Evolutionary conservation across 1,140 invertebrate genomes (phyloP), one percentile per base, ranked within the genome.

Genomic region (Oreohelix idahoensis): DNA sequence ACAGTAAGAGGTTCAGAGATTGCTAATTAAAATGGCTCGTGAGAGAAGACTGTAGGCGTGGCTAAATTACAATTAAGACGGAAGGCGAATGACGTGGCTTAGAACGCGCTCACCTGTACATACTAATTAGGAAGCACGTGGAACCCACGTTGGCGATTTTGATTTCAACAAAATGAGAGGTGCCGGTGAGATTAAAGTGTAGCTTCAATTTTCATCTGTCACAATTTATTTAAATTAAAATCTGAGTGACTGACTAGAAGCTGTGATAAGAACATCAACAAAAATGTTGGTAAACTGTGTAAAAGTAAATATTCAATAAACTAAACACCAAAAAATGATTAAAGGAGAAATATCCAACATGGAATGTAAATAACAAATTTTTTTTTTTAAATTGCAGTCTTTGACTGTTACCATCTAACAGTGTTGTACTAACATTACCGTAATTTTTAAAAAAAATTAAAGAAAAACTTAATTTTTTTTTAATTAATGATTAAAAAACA

Each of bases 181-280:
- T n/a, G n/a, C n/a, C n/a, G n/a, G n/a, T n/a, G n/a, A n/a, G n/a
- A n/a, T n/a, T n/a, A n/a, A n/a, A n/a, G n/a, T n/a, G n/a, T n/a
- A n/a, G n/a, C n/a, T n/a, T n/a, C n/a, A n/a, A n/a, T n/a, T n/a
- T n/a, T n/a, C n/a, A n/a, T n/a, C n/a, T n/a, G n/a, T n/a, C n/a
- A n/a, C n/a, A n/a, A n/a, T n/a, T n/a, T n/a, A 66, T 66, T 29
- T 11, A 66, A 66, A 58, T 11, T 32, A 32, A 66, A 32, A 66
- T 58, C 26, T 58, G n/a, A 66, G 63, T 66, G 63, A 66, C n/a
- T 66, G 63, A 66, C 63, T 66, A 66, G 63, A 66, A 66, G 20
- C 29, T 66, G 63, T 66, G 63, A 66, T 17, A 29, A 66, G 8
- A 32, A 17, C 29, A 58, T 66, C 63, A 66, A 66, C 29, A 66